A percentile compares a stretch with the other conserved stretches of the same genome.
Conservation (phyloP, 2,797 vertebrate species). For the Dryobates pubescens region DNA sequence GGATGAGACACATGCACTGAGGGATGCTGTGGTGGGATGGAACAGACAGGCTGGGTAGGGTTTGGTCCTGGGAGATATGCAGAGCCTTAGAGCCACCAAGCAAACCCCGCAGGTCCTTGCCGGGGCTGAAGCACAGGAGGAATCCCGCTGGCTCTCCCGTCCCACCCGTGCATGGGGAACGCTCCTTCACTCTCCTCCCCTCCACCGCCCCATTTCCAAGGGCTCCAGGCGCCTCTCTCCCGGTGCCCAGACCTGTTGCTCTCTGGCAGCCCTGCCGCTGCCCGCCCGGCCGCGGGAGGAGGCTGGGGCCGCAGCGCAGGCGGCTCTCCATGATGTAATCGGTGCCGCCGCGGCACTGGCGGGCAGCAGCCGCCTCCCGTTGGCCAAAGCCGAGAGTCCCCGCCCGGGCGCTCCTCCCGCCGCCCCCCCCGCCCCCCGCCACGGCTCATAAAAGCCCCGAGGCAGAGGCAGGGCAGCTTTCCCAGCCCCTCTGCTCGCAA, state of each 20-base stretch:
- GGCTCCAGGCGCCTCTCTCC: neutral
- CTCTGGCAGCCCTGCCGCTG: neutral
- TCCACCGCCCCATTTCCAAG: neutral
- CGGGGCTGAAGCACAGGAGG: fast-evolving
- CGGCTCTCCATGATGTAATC: constrained; percentile 80
- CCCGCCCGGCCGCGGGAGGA: neutral
- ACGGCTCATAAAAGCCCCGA: constrained; percentile 64
- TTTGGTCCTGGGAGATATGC: neutral
- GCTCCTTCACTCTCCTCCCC: neutral
- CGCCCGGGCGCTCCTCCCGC: constrained; percentile 58
- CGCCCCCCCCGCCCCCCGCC: constrained; percentile 32
- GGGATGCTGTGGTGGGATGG: neutral
- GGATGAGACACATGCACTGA: fast-evolving
- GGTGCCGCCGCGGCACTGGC: constrained; percentile 27
- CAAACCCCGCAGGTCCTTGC: neutral
- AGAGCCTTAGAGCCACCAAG: neutral
- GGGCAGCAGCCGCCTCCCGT: constrained; percentile 35
- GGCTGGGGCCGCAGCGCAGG: constrained; percentile 68
- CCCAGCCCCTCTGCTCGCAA: neutral
- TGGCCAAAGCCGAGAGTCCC: constrained; percentile 57
- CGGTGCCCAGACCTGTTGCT: constrained; percentile 18
- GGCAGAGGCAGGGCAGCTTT: constrained; percentile 29
- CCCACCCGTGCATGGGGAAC: fast-evolving
- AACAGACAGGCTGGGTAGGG: neutral
- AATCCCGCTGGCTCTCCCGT: fast-evolving